Conservation (phyloP, 1,140 invertebrate genomes). For the Antheraea mylitta region DNA sequence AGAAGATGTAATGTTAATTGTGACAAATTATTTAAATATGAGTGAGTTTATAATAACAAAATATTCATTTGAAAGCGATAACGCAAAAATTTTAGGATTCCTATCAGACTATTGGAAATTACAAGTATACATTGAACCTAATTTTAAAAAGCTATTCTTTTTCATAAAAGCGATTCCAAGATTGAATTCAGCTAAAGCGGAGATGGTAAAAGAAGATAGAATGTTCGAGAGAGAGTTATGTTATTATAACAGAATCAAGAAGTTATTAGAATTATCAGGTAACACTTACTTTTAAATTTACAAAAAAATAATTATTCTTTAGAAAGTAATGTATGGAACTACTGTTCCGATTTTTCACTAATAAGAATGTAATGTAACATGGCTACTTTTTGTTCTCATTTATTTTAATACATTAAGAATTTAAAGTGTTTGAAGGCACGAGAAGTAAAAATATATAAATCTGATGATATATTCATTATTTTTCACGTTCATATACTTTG, state of each 20-base stretch:
- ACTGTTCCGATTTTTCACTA: too few species aligned
- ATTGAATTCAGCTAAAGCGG: slow-evolving; percentile 56
- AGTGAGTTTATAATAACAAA: slow-evolving; percentile 30
- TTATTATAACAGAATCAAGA: slow-evolving; percentile 53
- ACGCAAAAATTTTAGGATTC: slow-evolving; percentile 66
- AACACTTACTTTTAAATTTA: background rate
- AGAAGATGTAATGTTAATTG: slow-evolving; percentile 44
- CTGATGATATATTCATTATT: too few species aligned
- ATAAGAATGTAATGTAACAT: too few species aligned
- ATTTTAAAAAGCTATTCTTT: slow-evolving; percentile 36
- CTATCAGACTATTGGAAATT: slow-evolving; percentile 63
- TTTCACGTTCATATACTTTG: too few species aligned
- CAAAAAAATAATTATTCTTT: too few species aligned
- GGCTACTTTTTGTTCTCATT: too few species aligned
- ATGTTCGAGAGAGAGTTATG: slow-evolving; percentile 53
- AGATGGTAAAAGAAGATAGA: slow-evolving; percentile 53
- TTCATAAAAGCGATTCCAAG: slow-evolving; percentile 62
- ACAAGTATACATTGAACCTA: slow-evolving; percentile 31
- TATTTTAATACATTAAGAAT: too few species aligned
- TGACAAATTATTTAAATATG: slow-evolving; percentile 32
- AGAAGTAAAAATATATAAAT: too few species aligned
- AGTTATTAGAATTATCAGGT: slow-evolving; percentile 43
- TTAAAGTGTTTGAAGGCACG: too few species aligned
- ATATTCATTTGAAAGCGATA: slow-evolving; percentile 46
- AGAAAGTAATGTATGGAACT: too few species aligned